Conservation (phyloP, 2,888 invertebrate species). For the Drosophila picticornis region DNA sequence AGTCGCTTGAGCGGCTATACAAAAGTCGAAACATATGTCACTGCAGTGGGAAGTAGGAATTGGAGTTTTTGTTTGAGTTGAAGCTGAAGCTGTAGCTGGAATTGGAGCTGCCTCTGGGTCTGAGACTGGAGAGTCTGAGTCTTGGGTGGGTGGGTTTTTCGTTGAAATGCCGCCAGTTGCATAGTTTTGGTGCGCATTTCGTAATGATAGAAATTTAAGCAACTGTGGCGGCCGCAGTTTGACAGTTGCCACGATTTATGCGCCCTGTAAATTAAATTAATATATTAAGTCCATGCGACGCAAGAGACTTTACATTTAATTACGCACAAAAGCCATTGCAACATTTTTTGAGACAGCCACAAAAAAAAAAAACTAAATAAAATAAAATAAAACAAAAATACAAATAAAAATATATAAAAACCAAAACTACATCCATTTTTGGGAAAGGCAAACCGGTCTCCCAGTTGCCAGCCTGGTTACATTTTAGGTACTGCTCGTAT, state of each 20-base stretch:
- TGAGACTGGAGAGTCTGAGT: constrained; percentile 23
- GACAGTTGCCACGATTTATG: constrained; percentile 62
- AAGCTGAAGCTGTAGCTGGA: neutral
- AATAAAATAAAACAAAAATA: constrained; percentile 28
- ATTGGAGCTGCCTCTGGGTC: constrained; percentile 17
- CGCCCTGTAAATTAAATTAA: constrained; percentile 71
- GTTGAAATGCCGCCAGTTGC: constrained; percentile 24
- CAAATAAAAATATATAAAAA: constrained; percentile 21
- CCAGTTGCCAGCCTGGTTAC: constrained; percentile 61
- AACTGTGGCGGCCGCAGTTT: constrained; percentile 33
- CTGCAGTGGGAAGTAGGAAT: constrained; percentile 45
- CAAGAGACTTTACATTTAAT: constrained; percentile 66
- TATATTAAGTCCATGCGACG: constrained; percentile 58
- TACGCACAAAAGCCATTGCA: constrained; percentile 75
- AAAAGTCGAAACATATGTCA: constrained; percentile 70
- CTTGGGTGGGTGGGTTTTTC: constrained; percentile 49
- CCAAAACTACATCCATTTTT: constrained; percentile 55
- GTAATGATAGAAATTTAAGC: constrained; percentile 71
- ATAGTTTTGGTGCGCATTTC: constrained; percentile 57
- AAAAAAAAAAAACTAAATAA: constrained; percentile 6
- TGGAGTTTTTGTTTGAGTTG: constrained; percentile 13
- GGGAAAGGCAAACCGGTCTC: constrained; percentile 79
- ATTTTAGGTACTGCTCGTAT: constrained; percentile 55
- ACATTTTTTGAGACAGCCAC: constrained; percentile 48
- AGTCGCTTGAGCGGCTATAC: constrained; percentile 22